These are phyloP conservation scores for Phalloptychus januarius DNA, from an alignment of 2,797 vertebrate species.

Conservation along the genomic window DNA sequence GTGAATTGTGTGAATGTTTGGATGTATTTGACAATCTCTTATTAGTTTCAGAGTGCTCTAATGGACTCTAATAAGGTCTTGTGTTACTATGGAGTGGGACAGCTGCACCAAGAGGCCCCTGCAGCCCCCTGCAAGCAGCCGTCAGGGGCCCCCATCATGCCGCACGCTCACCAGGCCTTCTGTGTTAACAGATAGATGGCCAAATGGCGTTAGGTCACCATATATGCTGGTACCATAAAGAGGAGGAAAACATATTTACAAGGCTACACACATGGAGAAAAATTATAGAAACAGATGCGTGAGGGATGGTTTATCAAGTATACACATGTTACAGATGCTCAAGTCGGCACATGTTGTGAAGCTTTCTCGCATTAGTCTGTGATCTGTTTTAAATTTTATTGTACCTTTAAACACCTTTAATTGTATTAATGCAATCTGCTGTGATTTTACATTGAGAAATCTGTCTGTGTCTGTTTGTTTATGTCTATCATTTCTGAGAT, in stretches of 20 bases:
- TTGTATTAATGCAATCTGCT: not conserved
- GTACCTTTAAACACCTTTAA: not conserved
- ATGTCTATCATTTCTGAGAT: not conserved
- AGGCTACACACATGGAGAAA: conserved; percentile 31
- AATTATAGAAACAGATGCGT: conserved; percentile 42
- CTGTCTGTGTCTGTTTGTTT: no score
- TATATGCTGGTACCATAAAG: conserved; percentile 29
- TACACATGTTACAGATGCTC: conserved; percentile 23
- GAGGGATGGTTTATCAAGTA: conserved; percentile 7
- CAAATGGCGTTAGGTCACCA: conserved; percentile 58
- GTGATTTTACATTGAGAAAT: not conserved
- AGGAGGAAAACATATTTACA: conserved; percentile 61
- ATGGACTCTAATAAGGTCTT: conserved; percentile 90
- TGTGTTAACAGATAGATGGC: conserved; percentile 84
- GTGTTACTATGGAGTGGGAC: conserved; percentile 85
- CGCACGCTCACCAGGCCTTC: conserved; percentile 72
- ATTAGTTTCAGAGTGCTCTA: conserved; percentile 90
- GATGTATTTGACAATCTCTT: conserved; percentile 90
- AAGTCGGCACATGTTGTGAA: not conserved
- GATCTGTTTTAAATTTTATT: conserved; percentile 1
- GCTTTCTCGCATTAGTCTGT: not conserved
- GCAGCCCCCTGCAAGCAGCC: conserved; percentile 64
- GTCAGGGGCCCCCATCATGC: conserved; percentile 59
- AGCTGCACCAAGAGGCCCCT: conserved; percentile 85
- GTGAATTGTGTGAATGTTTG: conserved; percentile 82